Evolutionary conservation across 2,888 invertebrate genomes (phyloP), one percentile per base, ranked within the genome.

Genomic region (Dicranocentrus wangi): DNA sequence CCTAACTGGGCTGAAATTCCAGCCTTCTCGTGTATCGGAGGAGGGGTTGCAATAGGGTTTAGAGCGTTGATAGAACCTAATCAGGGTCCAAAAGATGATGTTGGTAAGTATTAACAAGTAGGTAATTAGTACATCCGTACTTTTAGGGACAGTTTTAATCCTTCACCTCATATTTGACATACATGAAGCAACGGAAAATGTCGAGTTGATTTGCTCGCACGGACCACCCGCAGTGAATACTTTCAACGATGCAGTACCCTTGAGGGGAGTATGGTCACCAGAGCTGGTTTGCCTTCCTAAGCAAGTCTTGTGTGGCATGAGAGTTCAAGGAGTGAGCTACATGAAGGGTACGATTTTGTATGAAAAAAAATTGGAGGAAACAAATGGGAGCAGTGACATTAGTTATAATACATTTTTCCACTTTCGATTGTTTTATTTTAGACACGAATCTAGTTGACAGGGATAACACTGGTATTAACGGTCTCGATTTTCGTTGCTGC

Each of bases 281-380:
- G 17, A 80, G 61, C 10, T 19, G 1, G 60, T 63, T 21, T 83
- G 83, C 43, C 25, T 15, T 10, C 63, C 70, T 0, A 73, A 61
- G 13, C 51, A 69, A 51, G 83, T 81, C 2, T 8, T 75, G 10
- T 83, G 83, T 70, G 83, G 81, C 19, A 73, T 83, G 17, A 70
- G 63, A 27, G 51, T 81, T 8, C 83, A 81, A 58, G 70, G 73
- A 51, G 63, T 53, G 0, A 17, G 17, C 0, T 82, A 71, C 39
- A 68, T 15, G 19, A 39, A 61, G 42, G 58, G 82, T 77, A 47
- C 15, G 15, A 47, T 15, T 47, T 47, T 5, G 47, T 5, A 15
- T n/a, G 7, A 47, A 47, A 15, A 2, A 47, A n/a, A 3, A 47
- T 47, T 32, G n/a, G 13, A 13, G 7, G 5, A 39, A 39, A 5